Base-by-base conservation (phyloP, 2,113 vertebrate species). In the Actenoides hombroni region DNA sequence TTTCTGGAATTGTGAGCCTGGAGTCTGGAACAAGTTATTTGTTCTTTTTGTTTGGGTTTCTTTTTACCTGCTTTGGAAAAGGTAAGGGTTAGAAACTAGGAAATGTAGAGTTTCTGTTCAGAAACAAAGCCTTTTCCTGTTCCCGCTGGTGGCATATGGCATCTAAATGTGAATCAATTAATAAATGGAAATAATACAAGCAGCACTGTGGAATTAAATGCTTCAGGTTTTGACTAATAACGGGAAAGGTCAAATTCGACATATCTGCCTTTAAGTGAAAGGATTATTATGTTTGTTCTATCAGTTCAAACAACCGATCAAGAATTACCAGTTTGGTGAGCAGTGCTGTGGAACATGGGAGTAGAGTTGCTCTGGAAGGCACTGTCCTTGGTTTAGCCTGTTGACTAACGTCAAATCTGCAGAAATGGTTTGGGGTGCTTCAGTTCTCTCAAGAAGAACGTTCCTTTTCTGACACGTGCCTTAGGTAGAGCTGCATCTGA, bases 301-400 rank as follows among this genome's bases (percentile, higher is more conserved):
- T 35, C 57, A 67, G 37, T 65, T 63, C 56, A 63, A 59, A n/a
- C 6, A 65, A 20, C 1, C 35, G 20, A 44, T 74, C 28, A 80
- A 80, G 49, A 57, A 35, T 7, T 65, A 26, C 49, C 49, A 12
- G n/a, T 83, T 83, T 53, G 24, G 29, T 80, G 68, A 29, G 15
- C 35, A n/a, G 53, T 33, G 49, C 40, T 70, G 24, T 61, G 15
- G 57, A 51, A 26, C 28, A 20, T 1, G 0, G 0, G 0, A 54
- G 28, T 42, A 73, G 57, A 75, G n/a, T 19, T 87, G 48, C 49
- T 65, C 28, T 67, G 83, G 73, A 56, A 69, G 59, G 16, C 11
- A 6, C n/a, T 29, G 17, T 16, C 13, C 31, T 28, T 53, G 42
- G 25, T 77, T 83, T 35, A 57, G 33, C 26, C 21, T 39, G 17